phyloP scores from a whole-genome alignment of 2,888 invertebrate species.

The Marasmarcha lunaedactyla region DNA sequence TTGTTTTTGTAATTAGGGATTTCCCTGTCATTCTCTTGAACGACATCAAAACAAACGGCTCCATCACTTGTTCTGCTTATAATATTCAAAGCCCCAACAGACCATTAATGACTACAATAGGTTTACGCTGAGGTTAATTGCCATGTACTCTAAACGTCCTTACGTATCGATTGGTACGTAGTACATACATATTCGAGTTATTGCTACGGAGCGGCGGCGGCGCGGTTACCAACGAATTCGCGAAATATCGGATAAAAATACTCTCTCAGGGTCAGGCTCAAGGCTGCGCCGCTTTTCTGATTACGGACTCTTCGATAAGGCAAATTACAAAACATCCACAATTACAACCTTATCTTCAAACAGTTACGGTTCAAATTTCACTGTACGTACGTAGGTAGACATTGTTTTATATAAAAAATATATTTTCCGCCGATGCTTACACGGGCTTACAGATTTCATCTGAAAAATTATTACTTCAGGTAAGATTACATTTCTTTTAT shows the following conservation, averaged over 20 bases:
- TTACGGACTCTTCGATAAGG: constrained; percentile 37
- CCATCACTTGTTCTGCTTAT: no score
- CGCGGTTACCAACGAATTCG: constrained; percentile 45
- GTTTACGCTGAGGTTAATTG: not conserved
- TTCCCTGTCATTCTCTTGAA: no score
- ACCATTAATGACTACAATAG: no score
- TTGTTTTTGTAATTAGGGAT: no score
- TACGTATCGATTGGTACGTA: not conserved
- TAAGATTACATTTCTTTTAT: no score
- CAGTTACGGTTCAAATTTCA: not conserved
- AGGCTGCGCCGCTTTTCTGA: constrained; percentile 62
- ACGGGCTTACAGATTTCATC: not conserved
- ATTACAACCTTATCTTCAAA: constrained; percentile 8
- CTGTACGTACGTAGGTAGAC: not conserved
- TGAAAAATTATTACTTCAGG: not conserved
- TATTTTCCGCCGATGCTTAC: not conserved
- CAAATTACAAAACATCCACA: not conserved
- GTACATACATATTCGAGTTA: constrained; percentile 9
- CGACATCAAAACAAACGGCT: no score
- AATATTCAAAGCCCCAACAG: no score
- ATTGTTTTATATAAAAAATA: constrained; percentile 5
- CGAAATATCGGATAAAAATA: constrained; percentile 67
- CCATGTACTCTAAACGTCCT: no score
- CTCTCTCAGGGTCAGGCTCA: constrained; percentile 66
- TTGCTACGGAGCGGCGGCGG: no score